Percentiles rank a stretch among this genome's conserved stretches.
These are phyloP conservation scores for Apteryx owenii DNA, from an alignment of 2,113 vertebrate species.

Conservation along the genomic window DNA sequence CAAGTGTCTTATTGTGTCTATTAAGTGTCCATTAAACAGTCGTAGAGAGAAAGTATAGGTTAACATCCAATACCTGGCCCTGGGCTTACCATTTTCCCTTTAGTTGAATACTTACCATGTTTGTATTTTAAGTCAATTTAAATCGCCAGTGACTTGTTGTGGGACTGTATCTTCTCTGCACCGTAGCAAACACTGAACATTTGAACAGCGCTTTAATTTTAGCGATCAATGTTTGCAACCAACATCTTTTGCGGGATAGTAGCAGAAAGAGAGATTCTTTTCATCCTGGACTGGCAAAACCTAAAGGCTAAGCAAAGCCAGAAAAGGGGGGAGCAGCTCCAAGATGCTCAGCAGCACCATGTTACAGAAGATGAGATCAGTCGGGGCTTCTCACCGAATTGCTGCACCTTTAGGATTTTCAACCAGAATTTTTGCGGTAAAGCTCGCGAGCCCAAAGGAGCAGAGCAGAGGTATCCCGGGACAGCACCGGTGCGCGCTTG, in stretches of 20 bases:
- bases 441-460: neutral
- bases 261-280: neutral
- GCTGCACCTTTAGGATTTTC: neutral
- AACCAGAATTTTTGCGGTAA: neutral
- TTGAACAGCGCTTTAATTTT: neutral
- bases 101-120: fast-evolving
- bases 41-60: neutral
- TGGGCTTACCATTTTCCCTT: neutral
- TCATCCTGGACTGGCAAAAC: neutral
- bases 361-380: neutral
- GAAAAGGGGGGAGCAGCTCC: neutral
- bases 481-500: no score
- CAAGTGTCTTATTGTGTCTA: neutral
- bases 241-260: neutral
- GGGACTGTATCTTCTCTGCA: neutral
- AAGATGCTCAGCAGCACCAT: neutral
- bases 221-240: neutral
- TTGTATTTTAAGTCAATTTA: neutral
- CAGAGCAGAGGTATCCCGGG: neutral
- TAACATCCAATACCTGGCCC: neutral
- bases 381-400: neutral
- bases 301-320: neutral
- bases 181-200: neutral
- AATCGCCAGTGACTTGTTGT: neutral
- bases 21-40: neutral